These are phyloP conservation scores for Genyomyrus donnyi DNA, from an alignment of 2,113 vertebrate genomes.

Conservation along the genomic window DNA sequence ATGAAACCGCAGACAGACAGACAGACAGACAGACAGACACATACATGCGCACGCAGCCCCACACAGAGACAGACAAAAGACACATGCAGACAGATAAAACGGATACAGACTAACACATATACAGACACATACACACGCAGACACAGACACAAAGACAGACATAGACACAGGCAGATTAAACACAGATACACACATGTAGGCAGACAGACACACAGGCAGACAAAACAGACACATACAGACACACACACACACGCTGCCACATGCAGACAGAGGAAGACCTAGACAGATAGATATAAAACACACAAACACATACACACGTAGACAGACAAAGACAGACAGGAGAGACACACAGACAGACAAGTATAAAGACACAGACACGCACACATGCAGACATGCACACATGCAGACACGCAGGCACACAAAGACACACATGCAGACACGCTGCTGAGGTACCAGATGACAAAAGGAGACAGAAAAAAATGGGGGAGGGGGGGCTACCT, in stretches of 20 bases:
- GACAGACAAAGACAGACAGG: not conserved
- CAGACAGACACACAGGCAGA: not conserved
- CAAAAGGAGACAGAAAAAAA: not conserved
- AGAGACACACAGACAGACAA: too few species aligned
- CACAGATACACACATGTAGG: not conserved
- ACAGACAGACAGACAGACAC: too few species aligned
- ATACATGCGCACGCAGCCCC: not conserved
- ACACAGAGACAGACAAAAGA: slow-evolving; percentile 12
- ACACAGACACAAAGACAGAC: slow-evolving; percentile 4
- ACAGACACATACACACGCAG: not conserved
- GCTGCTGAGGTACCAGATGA: not conserved
- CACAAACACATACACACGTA: not conserved
- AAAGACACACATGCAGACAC: not conserved
- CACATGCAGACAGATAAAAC: not conserved
- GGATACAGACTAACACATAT: not conserved
- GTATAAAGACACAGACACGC: too few species aligned
- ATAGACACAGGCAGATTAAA: too few species aligned
- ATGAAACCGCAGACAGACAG: not conserved
- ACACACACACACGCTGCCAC: slow-evolving; percentile 6
- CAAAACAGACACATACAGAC: not conserved
- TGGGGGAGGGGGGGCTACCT: not conserved
- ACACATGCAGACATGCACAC: too few species aligned
- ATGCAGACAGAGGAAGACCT: not conserved
- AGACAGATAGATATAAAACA: slow-evolving; percentile 11
- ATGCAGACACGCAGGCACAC: not conserved